Percentiles rank a stretch among this genome's conserved stretches.
Conservation (phyloP, 2,797 vertebrate species). For the Alcedo quadribrachys region DNA sequence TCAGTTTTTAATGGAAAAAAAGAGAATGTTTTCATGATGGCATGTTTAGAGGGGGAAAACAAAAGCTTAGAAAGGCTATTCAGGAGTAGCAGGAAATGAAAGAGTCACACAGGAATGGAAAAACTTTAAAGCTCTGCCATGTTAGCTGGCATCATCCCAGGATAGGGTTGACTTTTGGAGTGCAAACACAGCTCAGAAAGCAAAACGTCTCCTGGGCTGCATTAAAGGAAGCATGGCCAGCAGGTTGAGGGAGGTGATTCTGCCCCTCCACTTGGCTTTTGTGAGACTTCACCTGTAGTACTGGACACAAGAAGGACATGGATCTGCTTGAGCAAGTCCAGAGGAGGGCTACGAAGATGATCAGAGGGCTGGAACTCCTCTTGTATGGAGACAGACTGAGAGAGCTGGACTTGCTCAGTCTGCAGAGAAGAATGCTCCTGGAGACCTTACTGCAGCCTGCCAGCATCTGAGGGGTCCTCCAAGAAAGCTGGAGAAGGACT, state of each 20-base stretch:
- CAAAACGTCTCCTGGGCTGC: too few relatives aligned
- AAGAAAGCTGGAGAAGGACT: neutral
- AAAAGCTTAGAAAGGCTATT: neutral
- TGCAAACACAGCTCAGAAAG: too few relatives aligned
- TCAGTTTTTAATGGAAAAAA: neutral
- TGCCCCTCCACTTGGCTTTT: too few relatives aligned
- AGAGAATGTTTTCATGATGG: neutral
- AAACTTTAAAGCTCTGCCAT: neutral
- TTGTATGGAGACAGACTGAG: neutral
- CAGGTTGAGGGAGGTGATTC: too few relatives aligned
- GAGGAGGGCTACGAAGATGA: too few relatives aligned
- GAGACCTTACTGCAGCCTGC: neutral
- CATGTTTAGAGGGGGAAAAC: neutral
- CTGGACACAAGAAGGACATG: too few relatives aligned
- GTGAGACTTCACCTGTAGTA: too few relatives aligned
- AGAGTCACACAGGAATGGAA: neutral
- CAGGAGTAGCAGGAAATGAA: neutral
- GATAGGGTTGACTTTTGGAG: too few relatives aligned
- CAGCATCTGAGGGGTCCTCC: neutral
- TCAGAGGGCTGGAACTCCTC: too few relatives aligned
- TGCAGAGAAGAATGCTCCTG: neutral
- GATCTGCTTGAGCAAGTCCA: too few relatives aligned
- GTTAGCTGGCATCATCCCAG: neutral
- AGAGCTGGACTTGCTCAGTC: neutral
- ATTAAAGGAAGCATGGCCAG: too few relatives aligned